These are phyloP conservation scores for Nerophis ophidion DNA, from an alignment of 2,113 vertebrate species.

Conservation along the genomic window DNA sequence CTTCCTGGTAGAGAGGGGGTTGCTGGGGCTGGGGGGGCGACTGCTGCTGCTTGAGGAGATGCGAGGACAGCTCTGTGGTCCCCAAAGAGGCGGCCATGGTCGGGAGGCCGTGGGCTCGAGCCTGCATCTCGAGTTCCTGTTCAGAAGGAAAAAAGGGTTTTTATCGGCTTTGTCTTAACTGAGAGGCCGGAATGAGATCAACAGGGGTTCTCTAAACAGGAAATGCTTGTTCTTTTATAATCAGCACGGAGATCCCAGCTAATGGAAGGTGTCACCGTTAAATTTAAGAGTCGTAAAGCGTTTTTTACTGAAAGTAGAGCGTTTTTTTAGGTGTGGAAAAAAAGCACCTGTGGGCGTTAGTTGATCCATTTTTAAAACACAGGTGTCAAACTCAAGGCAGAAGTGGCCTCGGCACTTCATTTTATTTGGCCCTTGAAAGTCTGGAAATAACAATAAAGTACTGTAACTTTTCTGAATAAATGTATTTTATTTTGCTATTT, in stretches of 20 bases:
- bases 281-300: slow-evolving; percentile 15
- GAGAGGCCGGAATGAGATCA: too few species aligned
- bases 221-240: background rate
- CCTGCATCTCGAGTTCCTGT: slow-evolving; percentile 95
- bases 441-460: too few species aligned
- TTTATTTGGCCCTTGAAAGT: too few species aligned
- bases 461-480: too few species aligned
- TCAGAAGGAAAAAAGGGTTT: slow-evolving; percentile 19
- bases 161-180: background rate
- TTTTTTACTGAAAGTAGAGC: slow-evolving; percentile 6
- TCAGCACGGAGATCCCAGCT: slow-evolving; percentile 1
- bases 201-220: background rate
- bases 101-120: slow-evolving; percentile 86
- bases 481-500: too few species aligned
- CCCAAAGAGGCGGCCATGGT: slow-evolving; percentile 72
- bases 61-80: slow-evolving; percentile 72
- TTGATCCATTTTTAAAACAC: background rate
- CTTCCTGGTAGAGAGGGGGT: slow-evolving; percentile 80
- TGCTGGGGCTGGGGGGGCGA: slow-evolving; percentile 64
- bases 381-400: too few species aligned
- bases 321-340: slow-evolving; percentile 19
- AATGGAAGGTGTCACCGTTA: background rate
- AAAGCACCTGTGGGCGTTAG: slow-evolving; percentile 1
- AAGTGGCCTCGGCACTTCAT: too few species aligned
- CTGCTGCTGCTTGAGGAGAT: slow-evolving; percentile 77